Evolutionary conservation across 2,113 vertebrate genomes (phyloP).

Genomic region (Hippocampus comes): DNA sequence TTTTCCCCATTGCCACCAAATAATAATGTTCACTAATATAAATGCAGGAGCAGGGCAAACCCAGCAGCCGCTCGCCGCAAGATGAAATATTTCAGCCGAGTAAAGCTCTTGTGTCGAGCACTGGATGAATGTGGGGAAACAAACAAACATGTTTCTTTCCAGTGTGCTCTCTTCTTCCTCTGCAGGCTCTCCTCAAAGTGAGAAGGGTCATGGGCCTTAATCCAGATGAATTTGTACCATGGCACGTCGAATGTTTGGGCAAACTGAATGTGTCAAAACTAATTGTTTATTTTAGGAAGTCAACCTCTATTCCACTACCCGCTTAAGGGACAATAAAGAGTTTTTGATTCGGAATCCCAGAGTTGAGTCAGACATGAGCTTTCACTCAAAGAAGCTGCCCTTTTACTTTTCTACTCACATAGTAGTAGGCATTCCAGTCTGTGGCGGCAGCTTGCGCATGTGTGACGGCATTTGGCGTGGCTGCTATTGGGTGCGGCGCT

Average conservation of each 20-base stretch:
- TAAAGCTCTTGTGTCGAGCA: background rate
- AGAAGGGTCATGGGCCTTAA: too few species aligned
- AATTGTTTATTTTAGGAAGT: too few species aligned
- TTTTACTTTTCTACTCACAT: constrained; percentile 57
- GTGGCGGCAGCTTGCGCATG: constrained; percentile 57
- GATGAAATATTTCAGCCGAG: constrained; percentile 19
- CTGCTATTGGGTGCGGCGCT: constrained; percentile 59
- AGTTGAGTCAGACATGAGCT: background rate
- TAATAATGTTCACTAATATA: constrained; percentile 5
- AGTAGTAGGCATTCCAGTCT: constrained; percentile 79
- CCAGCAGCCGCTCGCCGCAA: background rate
- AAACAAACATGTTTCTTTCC: background rate
- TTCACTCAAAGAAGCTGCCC: background rate
- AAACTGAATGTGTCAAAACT: too few species aligned
- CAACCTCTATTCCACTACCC: too few species aligned
- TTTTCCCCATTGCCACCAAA: constrained; percentile 16
- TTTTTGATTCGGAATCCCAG: too few species aligned
- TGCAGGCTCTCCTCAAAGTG: too few species aligned
- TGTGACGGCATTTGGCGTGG: constrained; percentile 50
- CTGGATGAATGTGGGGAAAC: background rate
- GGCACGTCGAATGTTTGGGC: too few species aligned
- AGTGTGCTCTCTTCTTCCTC: too few species aligned
- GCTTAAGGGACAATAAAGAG: too few species aligned
- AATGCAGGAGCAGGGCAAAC: background rate
- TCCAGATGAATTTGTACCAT: too few species aligned